Evolutionary conservation across 2,797 vertebrate genomes (phyloP), one percentile per base, ranked within the genome.

Genomic region (Nyctalus aviator): DNA sequence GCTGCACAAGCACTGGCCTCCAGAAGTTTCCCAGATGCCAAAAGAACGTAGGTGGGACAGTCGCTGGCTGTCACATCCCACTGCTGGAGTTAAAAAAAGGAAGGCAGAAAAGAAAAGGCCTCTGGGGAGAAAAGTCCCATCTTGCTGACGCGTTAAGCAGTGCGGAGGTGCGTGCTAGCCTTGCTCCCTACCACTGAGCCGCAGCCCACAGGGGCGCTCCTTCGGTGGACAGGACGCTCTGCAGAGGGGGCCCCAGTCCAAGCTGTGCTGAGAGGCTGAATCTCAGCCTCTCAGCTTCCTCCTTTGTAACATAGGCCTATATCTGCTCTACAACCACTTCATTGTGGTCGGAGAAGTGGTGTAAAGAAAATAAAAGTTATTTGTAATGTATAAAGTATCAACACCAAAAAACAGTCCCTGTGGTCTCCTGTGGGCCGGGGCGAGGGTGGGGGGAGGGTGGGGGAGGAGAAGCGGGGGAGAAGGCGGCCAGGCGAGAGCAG

Each of bases 281-380:
- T 53, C 79, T 41, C 32, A 2, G 11, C n/a, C 5, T 82, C 57
- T 59, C 44, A 1, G 32, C 48, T 81, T 81, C 75, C 41, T 78
- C 5, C 0, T 18, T 17, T n/a, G 17, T 71, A 41, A 48, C 66
- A 37, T 15, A 3, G 27, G 0, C 21, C 46, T 15, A 6, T 41
- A 21, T 55, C 48, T 77, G 13, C 53, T 44, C 41, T 55, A 3
- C 2, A 23, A 17, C 55, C 62, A 21, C 14, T 62, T 75, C 18
- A n/a, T 1, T 77, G 6, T 23, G 4, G 37, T 12, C 50, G 30
- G 53, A 72, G 30, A 30, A 23, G 12, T 57, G 18, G 44, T 46
- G 73, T 59, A 81, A 86, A 91, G 57, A 82, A 72, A 94, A 86
- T 35, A 32, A 90, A 84, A 84, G 72, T 57, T 20, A 48, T 44